These are phyloP conservation scores for Tapirus indicus DNA, from an alignment of 2,797 vertebrate genomes.

Conservation along the genomic window DNA sequence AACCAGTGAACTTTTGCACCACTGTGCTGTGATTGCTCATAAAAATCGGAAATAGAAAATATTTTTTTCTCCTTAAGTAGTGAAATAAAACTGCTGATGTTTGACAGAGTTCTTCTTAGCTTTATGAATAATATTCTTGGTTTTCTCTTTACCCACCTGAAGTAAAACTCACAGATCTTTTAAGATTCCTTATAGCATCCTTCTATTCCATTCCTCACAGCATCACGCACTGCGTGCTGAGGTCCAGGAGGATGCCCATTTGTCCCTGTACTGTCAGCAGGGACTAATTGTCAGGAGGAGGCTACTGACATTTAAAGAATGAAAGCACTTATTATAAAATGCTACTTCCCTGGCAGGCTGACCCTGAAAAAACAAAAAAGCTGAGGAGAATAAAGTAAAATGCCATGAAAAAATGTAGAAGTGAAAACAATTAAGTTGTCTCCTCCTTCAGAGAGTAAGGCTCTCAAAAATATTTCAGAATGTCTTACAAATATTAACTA, in stretches of 20 bases:
- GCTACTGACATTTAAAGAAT: slow-evolving; percentile 41
- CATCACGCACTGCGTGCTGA: background rate
- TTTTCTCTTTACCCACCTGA: background rate
- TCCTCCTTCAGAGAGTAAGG: background rate
- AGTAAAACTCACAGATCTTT: background rate
- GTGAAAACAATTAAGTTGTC: background rate
- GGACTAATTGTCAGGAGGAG: background rate
- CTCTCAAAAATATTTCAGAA: slow-evolving; percentile 58
- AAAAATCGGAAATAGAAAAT: slow-evolving; percentile 25
- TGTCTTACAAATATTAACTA: background rate
- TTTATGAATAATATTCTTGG: slow-evolving; percentile 11
- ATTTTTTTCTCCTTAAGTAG: background rate
- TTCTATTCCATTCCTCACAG: background rate
- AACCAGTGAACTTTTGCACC: slow-evolving; percentile 58
- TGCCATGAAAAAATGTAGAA: background rate
- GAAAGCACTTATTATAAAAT: slow-evolving; percentile 50
- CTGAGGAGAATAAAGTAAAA: slow-evolving; percentile 2
- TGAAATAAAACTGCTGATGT: background rate
- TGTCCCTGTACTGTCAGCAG: slow-evolving; percentile 29
- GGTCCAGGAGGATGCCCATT: background rate
- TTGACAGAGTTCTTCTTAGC: background rate
- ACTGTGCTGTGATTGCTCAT: background rate
- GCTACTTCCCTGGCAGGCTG: background rate
- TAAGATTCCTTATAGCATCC: background rate
- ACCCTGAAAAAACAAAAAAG: background rate